Evolutionary conservation across 2,797 vertebrate genomes (phyloP).

Genomic region (Avahi laniger): DNA sequence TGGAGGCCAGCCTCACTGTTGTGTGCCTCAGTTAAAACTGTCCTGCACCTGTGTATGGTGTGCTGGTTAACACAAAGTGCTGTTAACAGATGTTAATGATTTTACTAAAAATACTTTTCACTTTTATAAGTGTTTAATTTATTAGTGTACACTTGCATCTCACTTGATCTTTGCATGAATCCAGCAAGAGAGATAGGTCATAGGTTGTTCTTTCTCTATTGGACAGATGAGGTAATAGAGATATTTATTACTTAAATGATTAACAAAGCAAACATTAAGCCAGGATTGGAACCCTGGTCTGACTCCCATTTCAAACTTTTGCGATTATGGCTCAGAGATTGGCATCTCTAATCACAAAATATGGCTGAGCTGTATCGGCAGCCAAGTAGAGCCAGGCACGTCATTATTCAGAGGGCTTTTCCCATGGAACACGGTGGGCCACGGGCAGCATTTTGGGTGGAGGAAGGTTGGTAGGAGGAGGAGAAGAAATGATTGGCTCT

Average conservation of each 20-base stretch:
- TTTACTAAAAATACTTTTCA: not conserved
- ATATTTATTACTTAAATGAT: not conserved
- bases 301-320: not conserved
- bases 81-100: not conserved
- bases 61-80: not conserved
- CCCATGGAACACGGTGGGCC: not conserved
- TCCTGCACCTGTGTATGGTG: rapidly evolving
- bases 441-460: not conserved
- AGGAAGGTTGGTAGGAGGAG: not conserved
- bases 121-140: not conserved
- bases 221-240: not conserved
- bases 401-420: not conserved
- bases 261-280: not conserved
- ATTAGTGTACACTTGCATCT: not conserved
- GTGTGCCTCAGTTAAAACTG: not conserved
- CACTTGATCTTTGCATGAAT: not conserved
- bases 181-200: not conserved
- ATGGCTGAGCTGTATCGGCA: not conserved
- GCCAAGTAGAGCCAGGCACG: not conserved
- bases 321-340: not conserved
- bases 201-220: not conserved
- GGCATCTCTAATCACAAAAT: not conserved
- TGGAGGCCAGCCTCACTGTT: not conserved
- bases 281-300: not conserved
- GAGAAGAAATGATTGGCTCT: not conserved